These are phyloP conservation scores for Temnothorax rugatulus DNA, from an alignment of 2,888 invertebrate species.

Conservation along the genomic window DNA sequence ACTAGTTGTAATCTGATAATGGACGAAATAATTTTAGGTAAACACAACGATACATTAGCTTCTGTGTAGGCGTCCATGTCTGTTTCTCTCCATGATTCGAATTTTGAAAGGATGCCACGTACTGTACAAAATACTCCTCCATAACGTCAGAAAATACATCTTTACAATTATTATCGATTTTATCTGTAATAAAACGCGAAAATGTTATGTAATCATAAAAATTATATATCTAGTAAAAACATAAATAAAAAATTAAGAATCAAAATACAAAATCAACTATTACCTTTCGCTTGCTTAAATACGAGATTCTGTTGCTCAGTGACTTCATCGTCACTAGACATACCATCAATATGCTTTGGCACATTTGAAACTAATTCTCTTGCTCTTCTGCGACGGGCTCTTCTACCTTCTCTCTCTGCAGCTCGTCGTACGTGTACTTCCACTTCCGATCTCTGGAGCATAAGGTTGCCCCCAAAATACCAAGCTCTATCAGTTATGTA, in stretches of 20 bases:
- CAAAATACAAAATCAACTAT: conserved; percentile 41
- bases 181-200: conserved; percentile 87
- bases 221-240: background rate
- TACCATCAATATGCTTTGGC: conserved; percentile 94
- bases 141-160: conserved; percentile 95
- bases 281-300: conserved; percentile 88
- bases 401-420: conserved; percentile 96
- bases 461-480: background rate
- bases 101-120: conserved; percentile 91
- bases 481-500: conserved; percentile 13
- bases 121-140: conserved; percentile 95
- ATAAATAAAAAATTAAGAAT: conserved; percentile 3
- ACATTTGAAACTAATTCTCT: conserved; percentile 90
- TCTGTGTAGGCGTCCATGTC: conserved; percentile 94
- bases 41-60: conserved; percentile 96
- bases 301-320: conserved; percentile 92
- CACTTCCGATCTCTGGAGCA: conserved; percentile 85
- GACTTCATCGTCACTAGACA: conserved; percentile 98
- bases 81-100: conserved; percentile 94
- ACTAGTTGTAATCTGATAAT: conserved; percentile 91
- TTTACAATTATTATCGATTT: conserved; percentile 89
- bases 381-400: conserved; percentile 94
- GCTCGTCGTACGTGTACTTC: conserved; percentile 93
- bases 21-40: conserved; percentile 95
- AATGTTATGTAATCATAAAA: conserved; percentile 32